Base-by-base conservation (phyloP, 1,140 invertebrate genomes). In the Phymastichus coffea region DNA sequence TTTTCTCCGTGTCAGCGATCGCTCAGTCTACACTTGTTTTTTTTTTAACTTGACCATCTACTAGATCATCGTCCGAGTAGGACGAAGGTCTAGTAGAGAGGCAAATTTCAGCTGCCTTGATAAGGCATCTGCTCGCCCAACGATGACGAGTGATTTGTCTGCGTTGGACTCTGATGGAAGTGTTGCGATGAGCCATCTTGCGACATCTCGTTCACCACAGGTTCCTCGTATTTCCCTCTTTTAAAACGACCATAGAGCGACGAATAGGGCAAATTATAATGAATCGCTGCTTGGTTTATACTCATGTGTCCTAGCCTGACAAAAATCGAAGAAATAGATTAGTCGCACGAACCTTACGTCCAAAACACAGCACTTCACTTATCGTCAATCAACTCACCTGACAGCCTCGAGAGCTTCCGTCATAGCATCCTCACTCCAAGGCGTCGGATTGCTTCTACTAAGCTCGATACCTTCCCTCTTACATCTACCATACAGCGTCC, bases 231-330 rank as follows among this genome's bases (percentile, higher is more conserved):
- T 47, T 80, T 89, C 68, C 88, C 89, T 17, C 91, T 81, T 72
- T 94, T 94, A 75, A 94, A 93, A 35, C 92, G 84, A 1, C 92
- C 92, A 70, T 94, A 94, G 12, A 94, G 77, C 14, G 91, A 94
- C 22, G 91, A 93, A 74, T 94, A 94, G 22, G 92, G 92, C 66
- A 94, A 79, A 78, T 94, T 94, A 73, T 88, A 94, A 71, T 94
- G 91, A 63, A 94, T 94, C n/a, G 92, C 91, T 46, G 92, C 92
- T 80, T 94, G 92, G 78, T 94, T 95, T 68, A 95, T 94, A 61
- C 90, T 93, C 91, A 95, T 93, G 68, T 93, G 91, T 19, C 92
- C 91, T 61, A 92, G 82, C 68, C 91, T 91, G 73, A n/a, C 81
- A 74, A 63, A 7, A 41, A 64, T 57, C n/a, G n/a, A 63, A 60